Percentiles rank a stretch among this genome's conserved stretches.
Conservation (phyloP, 2,888 invertebrate genomes). For the Rhagium mordax region DNA sequence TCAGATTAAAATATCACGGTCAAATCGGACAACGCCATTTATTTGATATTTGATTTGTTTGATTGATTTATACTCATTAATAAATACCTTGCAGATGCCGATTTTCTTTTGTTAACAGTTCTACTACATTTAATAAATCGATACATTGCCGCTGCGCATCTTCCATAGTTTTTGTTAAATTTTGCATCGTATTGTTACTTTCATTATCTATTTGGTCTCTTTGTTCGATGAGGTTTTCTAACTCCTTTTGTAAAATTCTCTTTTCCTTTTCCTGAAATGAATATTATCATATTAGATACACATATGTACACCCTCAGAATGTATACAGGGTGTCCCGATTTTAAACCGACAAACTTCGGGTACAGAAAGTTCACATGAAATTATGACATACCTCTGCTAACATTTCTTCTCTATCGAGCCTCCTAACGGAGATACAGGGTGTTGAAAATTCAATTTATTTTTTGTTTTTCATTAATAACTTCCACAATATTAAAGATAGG, state of each 20-base stretch:
- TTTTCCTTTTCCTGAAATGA: slow-evolving; percentile 57
- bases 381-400: no score
- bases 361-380: no score
- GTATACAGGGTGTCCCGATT: no score
- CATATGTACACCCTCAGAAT: no score
- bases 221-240: slow-evolving; percentile 52
- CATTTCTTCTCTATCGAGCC: no score
- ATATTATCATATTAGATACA: no score
- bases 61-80: not conserved
- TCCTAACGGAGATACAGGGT: no score
- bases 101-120: slow-evolving; percentile 59
- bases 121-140: slow-evolving; percentile 58
- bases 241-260: slow-evolving; percentile 51
- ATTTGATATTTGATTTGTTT: not conserved
- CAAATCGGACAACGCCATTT: no score
- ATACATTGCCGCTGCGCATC: slow-evolving; percentile 61
- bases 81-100: slow-evolving; percentile 59
- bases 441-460: no score
- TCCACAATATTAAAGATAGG: no score
- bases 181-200: slow-evolving; percentile 50
- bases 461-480: no score
- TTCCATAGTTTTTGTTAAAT: slow-evolving; percentile 57
- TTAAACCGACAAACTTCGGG: no score
- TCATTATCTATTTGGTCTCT: slow-evolving; percentile 52
- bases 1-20: not conserved